These are phyloP conservation scores for Dendrolimus houi DNA, from an alignment of 2,888 invertebrate genomes.

Conservation along the genomic window DNA sequence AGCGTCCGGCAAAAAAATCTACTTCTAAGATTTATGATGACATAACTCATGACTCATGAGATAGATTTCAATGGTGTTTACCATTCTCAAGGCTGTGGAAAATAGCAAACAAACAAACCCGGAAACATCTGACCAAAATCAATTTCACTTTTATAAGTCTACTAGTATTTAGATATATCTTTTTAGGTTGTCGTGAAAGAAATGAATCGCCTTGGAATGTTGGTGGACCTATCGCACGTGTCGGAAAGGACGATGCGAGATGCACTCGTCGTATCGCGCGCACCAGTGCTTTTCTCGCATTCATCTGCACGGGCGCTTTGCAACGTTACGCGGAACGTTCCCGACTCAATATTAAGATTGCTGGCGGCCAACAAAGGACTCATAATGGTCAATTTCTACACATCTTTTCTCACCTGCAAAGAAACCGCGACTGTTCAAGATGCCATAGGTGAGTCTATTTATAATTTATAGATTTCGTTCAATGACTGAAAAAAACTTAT, in stretches of 20 bases:
- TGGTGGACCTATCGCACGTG: constrained; percentile 90
- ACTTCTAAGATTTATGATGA: too few species aligned
- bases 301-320: constrained; percentile 88
- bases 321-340: constrained; percentile 88
- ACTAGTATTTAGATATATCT: constrained; percentile 3
- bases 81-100: constrained; percentile 1
- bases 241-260: constrained; percentile 88
- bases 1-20: too few species aligned
- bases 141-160: too few species aligned
- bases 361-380: constrained; percentile 87
- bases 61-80: neutral
- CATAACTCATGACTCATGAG: neutral
- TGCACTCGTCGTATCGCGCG: constrained; percentile 83
- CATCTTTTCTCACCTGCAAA: constrained; percentile 84
- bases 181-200: constrained; percentile 85
- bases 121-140: too few species aligned
- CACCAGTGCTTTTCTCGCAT: constrained; percentile 92
- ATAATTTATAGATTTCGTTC: neutral
- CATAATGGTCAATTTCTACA: constrained; percentile 92
- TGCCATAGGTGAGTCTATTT: constrained; percentile 80
- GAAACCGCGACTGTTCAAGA: constrained; percentile 85
- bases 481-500: neutral
- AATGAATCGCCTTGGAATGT: constrained; percentile 93
- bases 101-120: too few species aligned
- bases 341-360: constrained; percentile 83